Conservation (phyloP, 2,113 vertebrate species). For the Phoenicopterus ruber region DNA sequence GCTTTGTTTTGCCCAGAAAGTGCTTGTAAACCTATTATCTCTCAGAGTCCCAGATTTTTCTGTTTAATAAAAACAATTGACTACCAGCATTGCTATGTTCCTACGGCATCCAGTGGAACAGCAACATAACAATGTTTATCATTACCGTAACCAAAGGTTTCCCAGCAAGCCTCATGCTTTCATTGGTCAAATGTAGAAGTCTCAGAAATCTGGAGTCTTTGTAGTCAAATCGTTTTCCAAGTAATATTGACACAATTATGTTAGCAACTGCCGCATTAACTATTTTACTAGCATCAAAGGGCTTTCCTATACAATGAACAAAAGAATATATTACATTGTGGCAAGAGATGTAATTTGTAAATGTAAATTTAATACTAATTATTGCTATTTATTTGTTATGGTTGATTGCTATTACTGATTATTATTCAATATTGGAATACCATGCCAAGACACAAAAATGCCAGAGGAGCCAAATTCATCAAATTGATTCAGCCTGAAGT, state of each 20-base stretch:
- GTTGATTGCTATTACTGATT: background rate
- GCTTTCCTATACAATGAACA: constrained; percentile 30
- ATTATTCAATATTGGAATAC: background rate
- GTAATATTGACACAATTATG: constrained; percentile 62
- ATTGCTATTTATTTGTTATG: background rate
- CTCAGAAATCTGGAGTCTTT: constrained; percentile 56
- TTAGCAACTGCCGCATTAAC: constrained; percentile 62
- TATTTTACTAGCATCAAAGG: constrained; percentile 29
- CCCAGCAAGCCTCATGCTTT: constrained; percentile 59
- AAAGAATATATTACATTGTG: background rate
- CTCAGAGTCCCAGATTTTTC: background rate
- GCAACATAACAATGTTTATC: background rate
- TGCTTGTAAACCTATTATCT: background rate
- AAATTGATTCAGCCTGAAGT: background rate
- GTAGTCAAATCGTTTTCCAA: constrained; percentile 68
- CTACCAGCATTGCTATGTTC: background rate
- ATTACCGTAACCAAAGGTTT: constrained; percentile 40
- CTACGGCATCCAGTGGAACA: background rate
- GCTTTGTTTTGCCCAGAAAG: background rate
- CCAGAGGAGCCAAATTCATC: background rate
- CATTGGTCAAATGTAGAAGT: constrained; percentile 36
- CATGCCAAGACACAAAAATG: background rate
- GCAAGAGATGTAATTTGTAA: background rate
- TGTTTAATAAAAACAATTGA: background rate
- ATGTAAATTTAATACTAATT: background rate